Base-by-base conservation (phyloP, 2,113 vertebrate species). In the Erythrocercus mccallii region DNA sequence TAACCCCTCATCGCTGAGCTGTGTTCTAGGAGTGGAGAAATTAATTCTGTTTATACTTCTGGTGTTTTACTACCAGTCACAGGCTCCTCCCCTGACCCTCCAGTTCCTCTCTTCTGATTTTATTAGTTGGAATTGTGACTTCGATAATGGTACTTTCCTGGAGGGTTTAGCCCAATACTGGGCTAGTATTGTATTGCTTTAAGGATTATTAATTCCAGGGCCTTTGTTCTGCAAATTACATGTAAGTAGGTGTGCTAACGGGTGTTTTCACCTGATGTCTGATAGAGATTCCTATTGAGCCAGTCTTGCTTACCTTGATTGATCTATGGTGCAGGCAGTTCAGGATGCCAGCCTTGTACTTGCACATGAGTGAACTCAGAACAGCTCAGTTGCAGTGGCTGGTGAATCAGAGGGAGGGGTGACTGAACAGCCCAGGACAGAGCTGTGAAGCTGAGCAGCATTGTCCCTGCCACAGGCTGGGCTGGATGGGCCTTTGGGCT, bases 341-440 rank as follows among this genome's bases (percentile, higher is more conserved):
- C 53, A 12, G 40, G 66, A 17, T 77, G 91, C 44, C 68, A 73
- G 80, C 54, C 48, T 51, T 58, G 40, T 11, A 10, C 35, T 47
- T 69, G 58, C 53, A 12, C 24, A 11, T 7, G 45, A 57, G 40
- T 57, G 40, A 56, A 22, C 40, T 24, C 44, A 19, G 10, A 50
- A 3, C 1, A 42, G 16, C 53, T 54, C 35, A 3, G 30, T 21
- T 38, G 9, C 27, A 7, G 0, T 9, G 37, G 15, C 4, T 81
- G 51, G 11, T 28, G 19, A n/a, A 42, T 44, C 71, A 33, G 51
- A 50, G 38, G 24, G 15, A 20, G 27, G 27, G 19, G 9, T 38
- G 42, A 20, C 54, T 54, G 65, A 62, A 3, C 44, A 44, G 27
- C 16, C 11, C 5, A 11, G 50, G 44, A 13, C 51, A 20, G 33